Conservation (phyloP, 2,888 invertebrate genomes). For the Noctua pronuba region DNA sequence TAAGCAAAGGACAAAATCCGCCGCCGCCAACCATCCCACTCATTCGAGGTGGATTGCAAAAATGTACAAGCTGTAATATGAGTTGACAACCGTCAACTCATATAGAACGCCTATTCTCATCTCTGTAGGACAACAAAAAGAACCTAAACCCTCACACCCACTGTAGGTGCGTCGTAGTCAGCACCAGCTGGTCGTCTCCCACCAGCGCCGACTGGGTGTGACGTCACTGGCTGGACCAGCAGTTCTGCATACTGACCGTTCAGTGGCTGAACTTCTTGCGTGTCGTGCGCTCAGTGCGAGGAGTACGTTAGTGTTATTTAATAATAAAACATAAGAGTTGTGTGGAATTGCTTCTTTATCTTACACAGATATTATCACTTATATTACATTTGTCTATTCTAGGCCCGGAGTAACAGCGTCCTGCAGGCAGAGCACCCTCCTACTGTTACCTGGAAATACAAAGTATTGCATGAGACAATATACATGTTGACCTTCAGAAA, state of each 20-base stretch:
- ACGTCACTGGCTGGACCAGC: not conserved
- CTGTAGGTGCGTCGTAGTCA: too few species aligned
- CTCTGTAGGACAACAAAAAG: too few species aligned
- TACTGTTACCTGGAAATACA: constrained; percentile 56
- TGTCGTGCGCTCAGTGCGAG: not conserved
- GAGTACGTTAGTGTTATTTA: not conserved
- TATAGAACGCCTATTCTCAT: too few species aligned
- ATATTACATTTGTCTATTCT: constrained; percentile 82
- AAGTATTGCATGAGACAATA: not conserved
- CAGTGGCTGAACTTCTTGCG: not conserved
- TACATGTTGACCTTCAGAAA: not conserved
- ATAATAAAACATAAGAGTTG: constrained; percentile 12
- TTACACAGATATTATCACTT: constrained; percentile 84
- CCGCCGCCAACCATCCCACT: too few species aligned
- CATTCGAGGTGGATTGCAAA: too few species aligned
- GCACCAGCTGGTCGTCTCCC: too few species aligned
- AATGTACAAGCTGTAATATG: too few species aligned
- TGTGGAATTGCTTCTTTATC: constrained; percentile 87
- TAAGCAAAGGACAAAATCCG: too few species aligned
- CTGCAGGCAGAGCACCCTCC: constrained; percentile 65
- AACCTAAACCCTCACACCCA: too few species aligned
- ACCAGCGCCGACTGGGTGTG: too few species aligned
- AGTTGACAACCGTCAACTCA: too few species aligned
- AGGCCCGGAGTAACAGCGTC: constrained; percentile 70
- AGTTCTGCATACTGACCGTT: not conserved